Evolutionary conservation across 2,888 invertebrate species (phyloP), one percentile per base, ranked within the genome.

Genomic region (Octonoba sinensis): DNA sequence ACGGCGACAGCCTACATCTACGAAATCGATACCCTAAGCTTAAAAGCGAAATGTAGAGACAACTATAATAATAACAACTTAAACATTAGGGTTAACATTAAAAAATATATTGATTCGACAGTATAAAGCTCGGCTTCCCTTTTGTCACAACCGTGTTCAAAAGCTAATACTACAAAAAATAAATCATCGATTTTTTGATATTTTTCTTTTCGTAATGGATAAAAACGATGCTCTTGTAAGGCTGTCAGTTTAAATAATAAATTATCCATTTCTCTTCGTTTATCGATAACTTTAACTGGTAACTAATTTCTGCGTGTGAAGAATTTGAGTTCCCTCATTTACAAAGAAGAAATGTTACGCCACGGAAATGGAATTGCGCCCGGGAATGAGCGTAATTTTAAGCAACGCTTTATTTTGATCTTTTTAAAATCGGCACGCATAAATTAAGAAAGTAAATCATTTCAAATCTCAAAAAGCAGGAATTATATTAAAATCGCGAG

Each of bases 1-100:
- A 62, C 60, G 60, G 72, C 54, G 56, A 36, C 64, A 56, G 56
- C 73, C 73, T 73, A 73, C 73, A 47, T 74, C 73, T 74, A 74
- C 73, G 64, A 65, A 74, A 74, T 74, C 73, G 65, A 74, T 74
- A 54, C 47, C n/a, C 36, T 36, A 36, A 20, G 47, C 46, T n/a
- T 70, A 20, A 18, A 47, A 51, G 36, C 36, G 72, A 72, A 72
- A 72, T 60, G 27, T 49, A 24, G 62, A 60, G 71, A 62, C 49
- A 51, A 27, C 44, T 20, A 72, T 62, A 60, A 71, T 71, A 71
- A 71, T 71, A 49, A 71, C 62, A 72, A 62, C 72, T 64, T 72
- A 47, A 62, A 59, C 59, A 59, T 70, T 59, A 72, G 44, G 72
- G 51, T 27, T 62, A 72, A 36, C 72, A 72, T 20, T 46, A 47